Evolutionary conservation across 2,888 invertebrate species (phyloP).

Genomic region (Hirtodrosophila cameraria): DNA sequence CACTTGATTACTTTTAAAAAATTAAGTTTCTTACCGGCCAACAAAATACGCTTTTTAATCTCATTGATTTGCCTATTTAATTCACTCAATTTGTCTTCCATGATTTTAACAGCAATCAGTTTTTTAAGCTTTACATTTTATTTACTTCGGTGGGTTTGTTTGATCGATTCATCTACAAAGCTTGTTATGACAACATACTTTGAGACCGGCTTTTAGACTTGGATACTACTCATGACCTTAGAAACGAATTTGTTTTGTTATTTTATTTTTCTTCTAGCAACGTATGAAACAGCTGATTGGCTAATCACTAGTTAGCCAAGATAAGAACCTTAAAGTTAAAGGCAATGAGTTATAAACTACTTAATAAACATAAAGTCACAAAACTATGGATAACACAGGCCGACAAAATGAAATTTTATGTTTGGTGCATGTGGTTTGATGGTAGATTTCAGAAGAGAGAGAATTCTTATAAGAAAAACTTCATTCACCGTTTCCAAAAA

Average conservation of each 20-base stretch:
- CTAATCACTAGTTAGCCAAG: slow-evolving; percentile 11
- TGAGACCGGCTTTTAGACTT: slow-evolving; percentile 26
- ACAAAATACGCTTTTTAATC: slow-evolving; percentile 93
- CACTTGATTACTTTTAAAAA: too few relatives aligned
- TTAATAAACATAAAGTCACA: too few relatives aligned
- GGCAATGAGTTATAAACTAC: too few relatives aligned
- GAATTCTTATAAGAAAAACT: too few relatives aligned
- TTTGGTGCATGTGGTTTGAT: too few relatives aligned
- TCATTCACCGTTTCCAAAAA: too few relatives aligned
- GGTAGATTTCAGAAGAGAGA: too few relatives aligned
- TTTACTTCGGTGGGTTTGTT: slow-evolving; percentile 42
- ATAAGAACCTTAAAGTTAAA: slow-evolving; percentile 1
- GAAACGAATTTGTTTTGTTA: slow-evolving; percentile 2
- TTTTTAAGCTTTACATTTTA: too few relatives aligned
- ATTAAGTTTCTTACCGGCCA: slow-evolving; percentile 90
- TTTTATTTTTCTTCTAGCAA: too few relatives aligned
- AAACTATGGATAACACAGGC: too few relatives aligned
- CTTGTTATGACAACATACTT: slow-evolving; percentile 55
- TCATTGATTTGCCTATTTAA: slow-evolving; percentile 91
- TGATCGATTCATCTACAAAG: slow-evolving; percentile 39
- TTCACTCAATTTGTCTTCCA: slow-evolving; percentile 82
- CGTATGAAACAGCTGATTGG: slow-evolving; percentile 17
- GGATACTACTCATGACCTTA: background rate
- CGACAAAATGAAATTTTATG: too few relatives aligned
- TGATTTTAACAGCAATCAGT: slow-evolving; percentile 29